Conservation (phyloP, 1,140 invertebrate species). For the Sesamia nonagrioides region DNA sequence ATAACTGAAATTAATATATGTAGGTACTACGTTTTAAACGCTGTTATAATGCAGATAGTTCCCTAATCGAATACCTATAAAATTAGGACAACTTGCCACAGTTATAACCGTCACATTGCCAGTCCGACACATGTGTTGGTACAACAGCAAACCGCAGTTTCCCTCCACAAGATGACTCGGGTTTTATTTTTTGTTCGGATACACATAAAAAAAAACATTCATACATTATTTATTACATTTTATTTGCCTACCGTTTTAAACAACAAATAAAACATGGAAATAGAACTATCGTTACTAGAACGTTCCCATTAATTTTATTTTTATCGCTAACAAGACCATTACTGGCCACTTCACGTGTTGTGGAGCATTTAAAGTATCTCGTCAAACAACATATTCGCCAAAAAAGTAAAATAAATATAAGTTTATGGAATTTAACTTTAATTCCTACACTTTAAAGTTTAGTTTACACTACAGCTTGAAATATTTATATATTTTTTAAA, state of each 20-base stretch:
- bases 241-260: slow-evolving; percentile 21
- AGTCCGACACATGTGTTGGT: not conserved
- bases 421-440: no score
- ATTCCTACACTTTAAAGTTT: no score
- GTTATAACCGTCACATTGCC: not conserved
- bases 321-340: slow-evolving; percentile 22
- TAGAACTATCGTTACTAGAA: slow-evolving; percentile 18
- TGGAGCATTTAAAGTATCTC: not conserved
- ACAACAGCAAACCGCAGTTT: slow-evolving; percentile 15
- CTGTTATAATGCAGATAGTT: no score
- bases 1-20: not conserved
- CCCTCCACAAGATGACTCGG: slow-evolving; percentile 22
- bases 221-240: slow-evolving; percentile 32
- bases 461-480: no score
- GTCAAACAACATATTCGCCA: not conserved
- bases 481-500: no score
- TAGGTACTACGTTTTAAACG: not conserved
- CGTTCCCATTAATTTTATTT: slow-evolving; percentile 34
- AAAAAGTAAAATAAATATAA: no score
- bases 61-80: no score
- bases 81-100: not conserved
- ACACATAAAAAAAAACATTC: slow-evolving; percentile 23
- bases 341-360: not conserved
- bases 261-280: slow-evolving; percentile 17
- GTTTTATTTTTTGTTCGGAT: slow-evolving; percentile 30